Evolutionary conservation across 2,888 invertebrate genomes (phyloP).

Genomic region (Xestia sexstrigata): DNA sequence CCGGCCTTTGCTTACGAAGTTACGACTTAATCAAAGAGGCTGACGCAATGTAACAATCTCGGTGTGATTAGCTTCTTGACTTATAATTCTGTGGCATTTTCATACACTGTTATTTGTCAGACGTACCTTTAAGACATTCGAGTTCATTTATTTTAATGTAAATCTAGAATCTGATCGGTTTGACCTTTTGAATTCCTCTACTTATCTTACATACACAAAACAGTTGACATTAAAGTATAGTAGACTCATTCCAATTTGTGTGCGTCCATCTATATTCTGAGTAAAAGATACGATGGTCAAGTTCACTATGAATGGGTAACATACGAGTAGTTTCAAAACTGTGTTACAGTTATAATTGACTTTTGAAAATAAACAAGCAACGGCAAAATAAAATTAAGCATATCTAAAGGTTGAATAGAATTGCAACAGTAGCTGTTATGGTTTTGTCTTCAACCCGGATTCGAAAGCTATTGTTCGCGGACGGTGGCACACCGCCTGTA

Average conservation of each 20-base stretch:
- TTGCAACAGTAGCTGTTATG: conserved; percentile 73
- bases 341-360: conserved; percentile 2
- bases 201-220: not conserved
- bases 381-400: conserved; percentile 32
- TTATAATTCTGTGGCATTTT: conserved; percentile 44
- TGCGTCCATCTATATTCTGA: not conserved
- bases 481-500: conserved; percentile 69
- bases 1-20: conserved; percentile 35
- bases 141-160: conserved; percentile 20
- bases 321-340: not conserved
- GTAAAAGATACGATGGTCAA: not conserved
- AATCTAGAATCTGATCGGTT: conserved; percentile 1
- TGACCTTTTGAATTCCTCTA: not conserved
- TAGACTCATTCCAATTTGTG: not conserved
- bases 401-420: conserved; percentile 63
- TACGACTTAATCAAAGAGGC: conserved; percentile 51
- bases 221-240: not conserved
- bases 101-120: conserved; percentile 26
- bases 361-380: conserved; percentile 12
- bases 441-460: conserved; percentile 79
- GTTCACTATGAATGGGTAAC: not conserved
- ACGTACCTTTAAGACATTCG: conserved; percentile 11
- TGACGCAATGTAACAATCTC: conserved; percentile 42
- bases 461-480: conserved; percentile 71
- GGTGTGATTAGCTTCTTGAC: conserved; percentile 44